These are phyloP conservation scores for Macroramphosus scolopax DNA, from an alignment of 2,797 vertebrate genomes.

Conservation along the genomic window DNA sequence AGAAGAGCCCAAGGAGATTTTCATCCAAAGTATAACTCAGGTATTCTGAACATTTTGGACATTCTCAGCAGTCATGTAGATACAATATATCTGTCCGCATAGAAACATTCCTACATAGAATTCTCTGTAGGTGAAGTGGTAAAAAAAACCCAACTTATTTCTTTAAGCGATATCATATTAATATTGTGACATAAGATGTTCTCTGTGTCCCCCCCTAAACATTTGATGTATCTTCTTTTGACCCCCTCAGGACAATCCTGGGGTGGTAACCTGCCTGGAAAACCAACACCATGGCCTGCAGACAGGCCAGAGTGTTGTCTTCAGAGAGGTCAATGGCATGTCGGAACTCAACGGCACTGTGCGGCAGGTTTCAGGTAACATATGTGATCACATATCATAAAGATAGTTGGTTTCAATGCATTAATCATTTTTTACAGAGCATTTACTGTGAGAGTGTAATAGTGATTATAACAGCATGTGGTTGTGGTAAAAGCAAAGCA, in stretches of 20 bases:
- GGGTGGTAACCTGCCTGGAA: constrained; percentile 94
- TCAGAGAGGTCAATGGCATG: constrained; percentile 96
- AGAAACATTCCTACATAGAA: too few relatives aligned
- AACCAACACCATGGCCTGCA: constrained; percentile 92
- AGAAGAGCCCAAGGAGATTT: constrained; percentile 95
- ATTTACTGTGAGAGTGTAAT: background rate
- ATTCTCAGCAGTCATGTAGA: background rate
- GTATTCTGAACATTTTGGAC: constrained; percentile 57
- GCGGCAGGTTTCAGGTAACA: constrained; percentile 74
- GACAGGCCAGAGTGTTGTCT: constrained; percentile 89
- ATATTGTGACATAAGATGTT: too few relatives aligned
- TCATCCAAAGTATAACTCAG: constrained; percentile 94
- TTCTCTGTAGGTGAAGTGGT: too few relatives aligned
- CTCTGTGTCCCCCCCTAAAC: too few relatives aligned
- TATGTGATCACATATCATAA: background rate
- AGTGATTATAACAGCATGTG: too few relatives aligned
- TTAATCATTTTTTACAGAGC: background rate
- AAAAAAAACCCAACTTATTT: too few relatives aligned
- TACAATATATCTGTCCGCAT: too few relatives aligned
- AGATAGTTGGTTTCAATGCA: background rate
- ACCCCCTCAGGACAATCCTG: constrained; percentile 84
- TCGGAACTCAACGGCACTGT: constrained; percentile 83
- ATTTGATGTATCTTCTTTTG: too few relatives aligned
- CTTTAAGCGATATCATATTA: too few relatives aligned
- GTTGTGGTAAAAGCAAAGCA: too few relatives aligned